A percentile compares a stretch with the other conserved stretches of the same genome.
Conservation (phyloP, 2,113 vertebrate species). For the Lucifuga dentata region DNA sequence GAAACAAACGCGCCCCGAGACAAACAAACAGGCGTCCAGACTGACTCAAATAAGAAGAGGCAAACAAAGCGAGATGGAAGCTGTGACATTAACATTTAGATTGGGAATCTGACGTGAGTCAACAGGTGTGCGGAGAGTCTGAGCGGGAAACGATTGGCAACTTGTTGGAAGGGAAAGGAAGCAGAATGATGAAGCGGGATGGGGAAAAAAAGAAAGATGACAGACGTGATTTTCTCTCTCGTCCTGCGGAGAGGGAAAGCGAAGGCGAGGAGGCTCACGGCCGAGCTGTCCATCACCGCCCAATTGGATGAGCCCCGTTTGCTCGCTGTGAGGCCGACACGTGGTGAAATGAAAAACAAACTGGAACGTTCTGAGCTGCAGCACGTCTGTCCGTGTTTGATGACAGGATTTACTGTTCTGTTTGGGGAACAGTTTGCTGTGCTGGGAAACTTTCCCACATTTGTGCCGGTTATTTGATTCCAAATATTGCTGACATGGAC, state of each 20-base stretch:
- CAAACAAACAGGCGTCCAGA: conserved; percentile 28
- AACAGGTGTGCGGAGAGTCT: conserved; percentile 67
- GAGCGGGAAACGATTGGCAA: conserved; percentile 54
- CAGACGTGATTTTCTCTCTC: conserved; percentile 58
- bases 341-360: conserved; percentile 52
- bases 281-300: conserved; percentile 53
- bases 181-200: conserved; percentile 6
- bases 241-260: conserved; percentile 48
- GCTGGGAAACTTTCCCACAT: conserved; percentile 57
- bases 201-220: conserved; percentile 32
- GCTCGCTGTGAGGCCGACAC: conserved; percentile 39
- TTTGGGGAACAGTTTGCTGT: conserved; percentile 52
- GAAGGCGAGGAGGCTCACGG: conserved; percentile 42
- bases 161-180: conserved; percentile 3
- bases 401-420: conserved; percentile 25
- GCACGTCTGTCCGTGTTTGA: conserved; percentile 46
- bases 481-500: conserved; percentile 37
- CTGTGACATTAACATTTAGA: conserved; percentile 78
- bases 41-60: conserved; percentile 33
- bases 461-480: conserved; percentile 45
- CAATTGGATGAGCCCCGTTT: conserved; percentile 58
- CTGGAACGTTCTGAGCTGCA: conserved; percentile 37
- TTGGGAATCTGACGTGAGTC: conserved; percentile 60
- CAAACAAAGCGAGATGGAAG: conserved; percentile 4
- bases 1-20: conserved; percentile 32